Base-by-base conservation (phyloP, 1,140 invertebrate species). In the Drosophila mauritiana region DNA sequence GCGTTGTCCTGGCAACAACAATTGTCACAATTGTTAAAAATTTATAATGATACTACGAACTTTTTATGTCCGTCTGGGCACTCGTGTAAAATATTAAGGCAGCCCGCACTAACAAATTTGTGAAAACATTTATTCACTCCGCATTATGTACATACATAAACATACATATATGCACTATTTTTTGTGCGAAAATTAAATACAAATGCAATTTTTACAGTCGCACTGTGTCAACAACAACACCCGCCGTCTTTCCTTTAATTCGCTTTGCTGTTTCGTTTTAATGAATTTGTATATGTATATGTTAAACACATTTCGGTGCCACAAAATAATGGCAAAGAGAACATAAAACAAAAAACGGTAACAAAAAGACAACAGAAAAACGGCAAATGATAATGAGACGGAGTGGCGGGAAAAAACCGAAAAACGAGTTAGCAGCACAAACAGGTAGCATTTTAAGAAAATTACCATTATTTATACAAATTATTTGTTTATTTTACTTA, bases 21-120 rank as follows among this genome's bases (percentile, higher is more conserved):
- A 88, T 88, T 89, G 83, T 89, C 80, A 88, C 84, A 88, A 88
- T 88, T 89, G 83, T 88, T 88, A 88, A 88, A 88, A 83, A 88
- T 88, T 83, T 88, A 88, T 89, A 89, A 89, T 88, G 81, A 88
- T 83, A 89, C 74, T 83, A 57, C 53, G 55, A 36, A 15, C 39
- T 73, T 86, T 86, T 79, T 83, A 88, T 75, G 68, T 64, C 65
- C 63, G 75, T 57, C 67, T 75, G 76, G 64, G 55, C 69, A 75
- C 67, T 70, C n/a, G 67, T 72, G 82, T 86, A 76, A 86, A 86
- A 79, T 86, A 86, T 86, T 79, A 76, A 86, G 83, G 49, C 20
- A 52, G 43, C 63, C 20, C 25, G 59, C 68, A 61, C 36, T 36
- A 58, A 72, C 78, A 81, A 79, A 63, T 68, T 63, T 37, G 40